Evolutionary conservation across 2,797 vertebrate genomes (phyloP), one percentile per base, ranked within the genome.

Genomic region (Gymnopithys bicolor): DNA sequence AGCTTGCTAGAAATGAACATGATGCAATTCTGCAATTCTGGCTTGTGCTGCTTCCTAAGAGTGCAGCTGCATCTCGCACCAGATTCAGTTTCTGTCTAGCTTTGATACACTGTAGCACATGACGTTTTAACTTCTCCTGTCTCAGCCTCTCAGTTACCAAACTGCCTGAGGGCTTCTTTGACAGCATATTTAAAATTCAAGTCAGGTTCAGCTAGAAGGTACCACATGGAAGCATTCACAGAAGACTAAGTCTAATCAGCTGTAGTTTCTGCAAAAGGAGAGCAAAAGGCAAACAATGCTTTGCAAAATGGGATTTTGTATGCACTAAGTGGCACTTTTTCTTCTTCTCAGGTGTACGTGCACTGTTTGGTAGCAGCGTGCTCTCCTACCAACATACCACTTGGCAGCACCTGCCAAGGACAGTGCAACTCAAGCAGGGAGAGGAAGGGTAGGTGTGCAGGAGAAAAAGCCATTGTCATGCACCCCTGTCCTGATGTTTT

Each of bases 1-100:
- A 94, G 32, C 80, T 91, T 91, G 70, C 70, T 91, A 51, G 93
- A 94, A 95, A 74, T 39, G 10, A 94, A 77, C 41, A 77, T 90
- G 87, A 96, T 86, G 70, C 70, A 88, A 74, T 95, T 88, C 80
- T 95, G 87, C 70, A 88, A 74, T 95, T 88, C 80, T 95, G 87
- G 83, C 95, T 89, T 51, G 62, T 70, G 56, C 84, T 89, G 51
- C 81, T 93, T 94, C 81, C 60, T 90, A 60, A 76, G 73, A 16
- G 55, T 4, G 18, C 94, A 96, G 91, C 79, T 92, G 79, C 87
- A 82, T 77, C 74, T 90, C 77, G 56, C 92, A 94, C 84, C 35
- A 90, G 89, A 94, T 91, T 88, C 73, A 76, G 77, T 94, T 95
- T 94, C 94, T 84, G 63, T 67, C 88, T 76, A 90, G 83, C 64